A percentile compares a stretch with the other conserved stretches of the same genome.
Evolutionary conservation across 1,140 invertebrate species (phyloP).

Genomic region (Schlechtendalia chinensis): DNA sequence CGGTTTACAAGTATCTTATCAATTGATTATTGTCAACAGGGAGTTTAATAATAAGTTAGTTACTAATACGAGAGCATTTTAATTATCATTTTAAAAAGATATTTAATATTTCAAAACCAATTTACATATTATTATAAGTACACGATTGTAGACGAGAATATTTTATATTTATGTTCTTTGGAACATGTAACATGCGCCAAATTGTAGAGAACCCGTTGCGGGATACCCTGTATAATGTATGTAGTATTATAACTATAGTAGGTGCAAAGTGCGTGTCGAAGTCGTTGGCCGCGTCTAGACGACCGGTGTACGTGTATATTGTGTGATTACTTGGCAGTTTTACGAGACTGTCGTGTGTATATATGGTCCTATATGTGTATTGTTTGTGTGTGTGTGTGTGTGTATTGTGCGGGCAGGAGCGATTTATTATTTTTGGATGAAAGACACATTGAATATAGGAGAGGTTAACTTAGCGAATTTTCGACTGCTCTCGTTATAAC

Average conservation of each 20-base stretch:
- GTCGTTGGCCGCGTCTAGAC: constrained; percentile 45
- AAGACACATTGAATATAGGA: neutral
- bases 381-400: neutral
- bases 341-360: constrained; percentile 19
- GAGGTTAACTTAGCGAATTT: neutral
- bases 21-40: neutral
- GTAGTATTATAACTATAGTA: constrained; percentile 11
- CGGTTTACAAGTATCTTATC: neutral
- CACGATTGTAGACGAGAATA: neutral
- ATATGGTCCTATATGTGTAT: neutral
- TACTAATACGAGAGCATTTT: neutral
- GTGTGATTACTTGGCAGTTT: constrained; percentile 44
- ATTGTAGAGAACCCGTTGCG: neutral
- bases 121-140: neutral
- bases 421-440: constrained; percentile 34
- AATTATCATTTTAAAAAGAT: neutral
- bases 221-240: neutral
- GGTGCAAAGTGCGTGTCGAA: constrained; percentile 44
- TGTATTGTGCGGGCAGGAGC: neutral
- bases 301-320: neutral
- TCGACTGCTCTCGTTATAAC: neutral
- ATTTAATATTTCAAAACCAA: neutral
- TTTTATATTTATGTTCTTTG: neutral
- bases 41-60: neutral
- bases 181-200: neutral